Conservation (phyloP, 2,888 invertebrate genomes). For the Ametastegia equiseti region DNA sequence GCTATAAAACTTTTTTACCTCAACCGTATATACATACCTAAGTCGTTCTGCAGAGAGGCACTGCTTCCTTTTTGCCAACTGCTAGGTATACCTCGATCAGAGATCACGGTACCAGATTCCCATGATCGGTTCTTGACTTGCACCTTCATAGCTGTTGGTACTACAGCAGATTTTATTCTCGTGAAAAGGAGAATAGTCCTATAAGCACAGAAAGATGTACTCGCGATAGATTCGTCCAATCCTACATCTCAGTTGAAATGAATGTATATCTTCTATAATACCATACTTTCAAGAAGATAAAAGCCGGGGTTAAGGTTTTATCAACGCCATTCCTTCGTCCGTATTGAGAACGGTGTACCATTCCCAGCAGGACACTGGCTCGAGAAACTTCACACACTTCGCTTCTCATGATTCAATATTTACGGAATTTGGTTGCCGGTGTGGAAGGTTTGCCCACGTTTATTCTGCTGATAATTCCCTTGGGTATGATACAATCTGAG, state of each 20-base stretch:
- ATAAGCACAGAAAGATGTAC: too few relatives aligned
- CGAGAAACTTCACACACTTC: not conserved
- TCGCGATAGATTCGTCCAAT: not conserved
- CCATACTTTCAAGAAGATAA: not conserved
- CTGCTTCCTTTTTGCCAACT: slow-evolving; percentile 8
- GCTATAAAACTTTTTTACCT: slow-evolving; percentile 54
- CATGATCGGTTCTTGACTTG: not conserved
- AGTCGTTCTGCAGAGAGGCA: not conserved
- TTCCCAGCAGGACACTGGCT: too few relatives aligned
- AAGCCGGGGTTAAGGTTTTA: not conserved
- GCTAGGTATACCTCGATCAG: not conserved
- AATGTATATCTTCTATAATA: not conserved
- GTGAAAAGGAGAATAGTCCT: not conserved
- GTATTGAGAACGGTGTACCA: not conserved
- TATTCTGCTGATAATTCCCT: too few relatives aligned
- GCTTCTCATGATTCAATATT: not conserved
- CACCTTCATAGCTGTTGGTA: not conserved
- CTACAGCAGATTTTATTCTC: not conserved
- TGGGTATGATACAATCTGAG: too few relatives aligned
- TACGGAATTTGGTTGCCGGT: not conserved
- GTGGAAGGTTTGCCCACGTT: too few relatives aligned
- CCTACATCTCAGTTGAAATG: not conserved
- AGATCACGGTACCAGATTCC: slow-evolving; percentile 14
- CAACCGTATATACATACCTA: slow-evolving; percentile 51
- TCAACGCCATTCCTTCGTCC: not conserved